phyloP scores from a whole-genome alignment of 1,140 invertebrate species.

The Condylostylus longicornis region DNA sequence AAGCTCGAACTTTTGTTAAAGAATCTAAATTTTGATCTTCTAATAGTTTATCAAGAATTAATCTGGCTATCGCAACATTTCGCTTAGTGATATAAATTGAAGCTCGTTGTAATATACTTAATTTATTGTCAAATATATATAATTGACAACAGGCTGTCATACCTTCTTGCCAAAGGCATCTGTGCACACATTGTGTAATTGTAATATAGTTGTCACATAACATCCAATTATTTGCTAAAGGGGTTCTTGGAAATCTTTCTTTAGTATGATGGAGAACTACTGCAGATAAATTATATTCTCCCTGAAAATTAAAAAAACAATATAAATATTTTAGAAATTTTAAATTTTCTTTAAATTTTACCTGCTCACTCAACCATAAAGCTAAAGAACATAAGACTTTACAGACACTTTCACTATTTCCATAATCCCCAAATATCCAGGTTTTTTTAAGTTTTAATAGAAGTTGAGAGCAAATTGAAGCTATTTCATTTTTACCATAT shows the following conservation, averaged over 20 bases:
- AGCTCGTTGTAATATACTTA: slow-evolving; percentile 47
- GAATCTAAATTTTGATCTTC: slow-evolving; percentile 39
- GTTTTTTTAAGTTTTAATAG: slow-evolving; percentile 46
- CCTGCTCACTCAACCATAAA: slow-evolving; percentile 39
- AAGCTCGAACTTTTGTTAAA: slow-evolving; percentile 45
- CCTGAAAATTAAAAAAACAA: slow-evolving; percentile 42
- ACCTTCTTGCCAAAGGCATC: slow-evolving; percentile 60
- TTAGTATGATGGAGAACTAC: slow-evolving; percentile 41
- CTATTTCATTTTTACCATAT: slow-evolving; percentile 74
- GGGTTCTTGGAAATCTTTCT: slow-evolving; percentile 44
- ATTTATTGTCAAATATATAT: slow-evolving; percentile 51
- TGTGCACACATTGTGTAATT: slow-evolving; percentile 39
- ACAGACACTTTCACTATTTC: slow-evolving; percentile 53
- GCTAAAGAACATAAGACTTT: slow-evolving; percentile 56
- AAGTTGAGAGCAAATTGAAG: slow-evolving; percentile 59
- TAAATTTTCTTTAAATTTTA: too few species aligned
- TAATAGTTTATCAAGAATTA: slow-evolving; percentile 42
- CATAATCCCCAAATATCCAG: slow-evolving; percentile 34
- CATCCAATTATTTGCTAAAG: slow-evolving; percentile 48
- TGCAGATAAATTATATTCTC: slow-evolving; percentile 41
- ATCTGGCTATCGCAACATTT: slow-evolving; percentile 45
- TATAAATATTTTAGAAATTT: too few species aligned
- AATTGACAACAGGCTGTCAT: slow-evolving; percentile 56
- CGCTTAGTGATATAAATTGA: slow-evolving; percentile 53
- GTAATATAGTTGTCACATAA: slow-evolving; percentile 46